These are phyloP conservation scores for Pogonus chalceus DNA, from an alignment of 1,140 invertebrate species.

Conservation along the genomic window DNA sequence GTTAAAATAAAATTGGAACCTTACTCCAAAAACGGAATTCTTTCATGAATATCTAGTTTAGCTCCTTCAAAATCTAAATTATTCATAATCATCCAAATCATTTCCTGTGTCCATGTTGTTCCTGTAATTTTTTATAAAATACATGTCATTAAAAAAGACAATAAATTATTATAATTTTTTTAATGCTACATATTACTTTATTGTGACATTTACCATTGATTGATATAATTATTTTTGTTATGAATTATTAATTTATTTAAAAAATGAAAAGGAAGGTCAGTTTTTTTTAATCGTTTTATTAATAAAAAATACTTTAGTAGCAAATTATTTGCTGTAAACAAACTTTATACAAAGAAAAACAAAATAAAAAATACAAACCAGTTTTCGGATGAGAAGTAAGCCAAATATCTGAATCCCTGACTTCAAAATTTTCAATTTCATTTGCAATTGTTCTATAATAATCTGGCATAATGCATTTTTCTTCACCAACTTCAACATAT, in stretches of 20 bases:
- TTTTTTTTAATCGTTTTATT: too few species aligned
- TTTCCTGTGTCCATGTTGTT: conserved; percentile 50
- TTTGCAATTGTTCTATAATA: conserved; percentile 30
- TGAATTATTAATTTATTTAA: conserved; percentile 7
- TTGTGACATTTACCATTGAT: conserved; percentile 1
- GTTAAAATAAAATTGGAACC: conserved; percentile 1
- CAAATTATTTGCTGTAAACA: too few species aligned
- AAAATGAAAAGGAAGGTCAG: neutral
- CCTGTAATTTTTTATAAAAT: conserved; percentile 25
- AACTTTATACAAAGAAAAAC: conserved; percentile 10
- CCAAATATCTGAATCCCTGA: conserved; percentile 38
- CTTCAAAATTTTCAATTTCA: conserved; percentile 31
- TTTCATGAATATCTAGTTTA: conserved; percentile 20
- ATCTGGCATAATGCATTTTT: too few species aligned
- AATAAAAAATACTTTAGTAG: too few species aligned
- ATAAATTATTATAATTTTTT: conserved; percentile 3
- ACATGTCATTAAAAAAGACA: conserved; percentile 4
- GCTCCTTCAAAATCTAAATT: conserved; percentile 41
- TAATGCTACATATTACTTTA: neutral
- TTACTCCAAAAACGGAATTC: conserved; percentile 38
- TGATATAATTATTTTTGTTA: conserved; percentile 4
- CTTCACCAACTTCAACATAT: too few species aligned
- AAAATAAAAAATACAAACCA: conserved; percentile 21
- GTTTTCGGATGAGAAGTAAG: conserved; percentile 41
- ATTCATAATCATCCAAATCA: conserved; percentile 44